A percentile compares a stretch with the other conserved stretches of the same genome.
Evolutionary conservation across 2,113 vertebrate genomes (phyloP).

Genomic region (Psophia crepitans): DNA sequence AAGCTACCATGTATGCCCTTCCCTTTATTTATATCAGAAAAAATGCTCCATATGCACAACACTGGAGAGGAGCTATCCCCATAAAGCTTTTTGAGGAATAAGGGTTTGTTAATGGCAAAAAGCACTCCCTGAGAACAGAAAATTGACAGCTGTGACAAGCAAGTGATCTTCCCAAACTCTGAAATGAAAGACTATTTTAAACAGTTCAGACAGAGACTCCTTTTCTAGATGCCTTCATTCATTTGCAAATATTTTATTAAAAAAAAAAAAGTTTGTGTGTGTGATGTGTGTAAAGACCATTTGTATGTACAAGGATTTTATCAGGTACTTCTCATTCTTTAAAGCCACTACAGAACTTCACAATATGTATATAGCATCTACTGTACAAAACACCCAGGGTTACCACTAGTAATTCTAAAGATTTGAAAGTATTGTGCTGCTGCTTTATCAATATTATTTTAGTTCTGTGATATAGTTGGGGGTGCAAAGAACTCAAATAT

Average conservation of each 20-base stretch:
- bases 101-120: not conserved
- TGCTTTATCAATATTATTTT: not conserved
- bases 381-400: not conserved
- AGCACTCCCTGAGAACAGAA: not conserved
- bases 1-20: not conserved
- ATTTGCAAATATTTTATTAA: not conserved
- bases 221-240: not conserved
- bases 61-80: not conserved
- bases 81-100: not conserved
- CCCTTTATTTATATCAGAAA: not conserved
- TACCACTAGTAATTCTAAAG: not conserved
- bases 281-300: not conserved
- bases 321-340: not conserved
- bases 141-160: not conserved
- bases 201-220: not conserved
- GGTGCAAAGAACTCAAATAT: not conserved
- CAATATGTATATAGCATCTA: not conserved
- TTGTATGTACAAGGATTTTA: not conserved
- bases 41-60: not conserved
- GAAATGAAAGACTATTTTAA: not conserved
- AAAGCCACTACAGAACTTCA: not conserved
- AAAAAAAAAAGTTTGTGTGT: not conserved
- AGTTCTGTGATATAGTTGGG: not conserved
- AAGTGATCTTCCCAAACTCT: not conserved
- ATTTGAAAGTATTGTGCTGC: not conserved